These are phyloP conservation scores for Autographa gamma DNA, from an alignment of 2,888 invertebrate genomes.

Conservation along the genomic window DNA sequence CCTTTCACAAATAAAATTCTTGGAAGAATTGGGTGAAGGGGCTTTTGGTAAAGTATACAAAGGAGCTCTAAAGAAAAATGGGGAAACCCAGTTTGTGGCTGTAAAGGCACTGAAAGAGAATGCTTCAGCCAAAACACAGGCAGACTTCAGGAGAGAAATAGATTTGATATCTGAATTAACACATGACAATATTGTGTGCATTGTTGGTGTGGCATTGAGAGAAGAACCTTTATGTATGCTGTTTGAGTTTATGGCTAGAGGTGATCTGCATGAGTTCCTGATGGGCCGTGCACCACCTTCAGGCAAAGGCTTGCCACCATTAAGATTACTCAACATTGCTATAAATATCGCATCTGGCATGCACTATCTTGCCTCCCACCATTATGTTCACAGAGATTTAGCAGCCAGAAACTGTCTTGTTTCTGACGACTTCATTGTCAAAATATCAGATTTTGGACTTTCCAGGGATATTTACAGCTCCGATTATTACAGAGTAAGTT, in stretches of 20 bases:
- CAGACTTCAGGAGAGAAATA: conserved; percentile 97
- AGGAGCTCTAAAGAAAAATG: conserved; percentile 94
- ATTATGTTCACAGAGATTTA: conserved; percentile 98
- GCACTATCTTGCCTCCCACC: conserved; percentile 96
- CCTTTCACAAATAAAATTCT: conserved; percentile 94
- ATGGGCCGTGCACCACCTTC: conserved; percentile 96
- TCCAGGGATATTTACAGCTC: conserved; percentile 97
- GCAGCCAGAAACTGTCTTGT: conserved; percentile 99
- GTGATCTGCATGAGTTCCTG: conserved; percentile 98
- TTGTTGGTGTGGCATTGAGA: conserved; percentile 96
- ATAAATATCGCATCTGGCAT: conserved; percentile 95
- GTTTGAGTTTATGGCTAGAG: conserved; percentile 99
- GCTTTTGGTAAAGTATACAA: conserved; percentile 99
- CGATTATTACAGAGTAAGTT: conserved; percentile 94
- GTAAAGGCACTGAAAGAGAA: conserved; percentile 98
- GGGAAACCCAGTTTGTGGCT: conserved; percentile 94
- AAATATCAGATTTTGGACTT: conserved; percentile 98
- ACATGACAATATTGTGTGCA: conserved; percentile 98
- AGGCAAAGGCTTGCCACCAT: conserved; percentile 93
- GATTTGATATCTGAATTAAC: conserved; percentile 97
- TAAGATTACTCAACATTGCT: conserved; percentile 97
- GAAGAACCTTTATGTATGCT: conserved; percentile 98
- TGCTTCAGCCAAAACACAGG: conserved; percentile 96
- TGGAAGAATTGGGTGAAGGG: conserved; percentile 98
- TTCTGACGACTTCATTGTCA: conserved; percentile 97